phyloP scores from a whole-genome alignment of 2,888 invertebrate genomes.

The Sussaba pulchella region DNA sequence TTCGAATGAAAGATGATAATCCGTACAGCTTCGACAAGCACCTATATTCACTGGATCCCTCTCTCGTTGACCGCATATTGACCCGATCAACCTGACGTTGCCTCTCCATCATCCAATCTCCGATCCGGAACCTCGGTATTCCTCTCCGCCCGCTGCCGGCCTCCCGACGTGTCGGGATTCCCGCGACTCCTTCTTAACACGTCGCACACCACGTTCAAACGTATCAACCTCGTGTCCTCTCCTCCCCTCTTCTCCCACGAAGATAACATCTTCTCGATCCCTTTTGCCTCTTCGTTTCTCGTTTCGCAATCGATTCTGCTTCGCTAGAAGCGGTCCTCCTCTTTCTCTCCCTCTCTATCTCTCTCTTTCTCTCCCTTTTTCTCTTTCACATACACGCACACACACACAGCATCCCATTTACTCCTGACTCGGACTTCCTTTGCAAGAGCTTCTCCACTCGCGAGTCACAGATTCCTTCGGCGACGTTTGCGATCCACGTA shows the following conservation, averaged over 20 bases:
- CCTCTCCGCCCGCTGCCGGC: conserved; percentile 28
- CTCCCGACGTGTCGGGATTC: conserved; percentile 33
- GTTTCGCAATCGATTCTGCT: conserved; percentile 52
- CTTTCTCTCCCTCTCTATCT: too few species aligned
- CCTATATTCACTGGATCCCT: conserved; percentile 21
- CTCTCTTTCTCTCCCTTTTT: too few species aligned
- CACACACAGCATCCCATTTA: not conserved
- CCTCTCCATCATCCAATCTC: conserved; percentile 58
- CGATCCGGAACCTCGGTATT: conserved; percentile 50
- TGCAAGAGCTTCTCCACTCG: not conserved
- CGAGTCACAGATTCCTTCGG: conserved; percentile 14
- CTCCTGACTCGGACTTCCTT: not conserved
- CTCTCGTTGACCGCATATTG: conserved; percentile 52
- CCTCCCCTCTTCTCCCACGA: too few species aligned
- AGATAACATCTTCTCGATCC: conserved; percentile 47
- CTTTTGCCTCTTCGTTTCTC: conserved; percentile 42
- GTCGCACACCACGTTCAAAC: conserved; percentile 4
- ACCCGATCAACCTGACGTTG: conserved; percentile 49
- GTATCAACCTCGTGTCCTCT: conserved; percentile 32
- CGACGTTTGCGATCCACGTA: conserved; percentile 33
- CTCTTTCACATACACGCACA: too few species aligned
- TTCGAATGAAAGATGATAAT: conserved; percentile 35
- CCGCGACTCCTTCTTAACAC: conserved; percentile 31
- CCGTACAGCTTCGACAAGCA: conserved; percentile 2
- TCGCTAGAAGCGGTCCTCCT: not conserved